A percentile compares a stretch with the other conserved stretches of the same genome.
Evolutionary conservation across 2,888 invertebrate genomes (phyloP).

Genomic region (Troides helena): DNA sequence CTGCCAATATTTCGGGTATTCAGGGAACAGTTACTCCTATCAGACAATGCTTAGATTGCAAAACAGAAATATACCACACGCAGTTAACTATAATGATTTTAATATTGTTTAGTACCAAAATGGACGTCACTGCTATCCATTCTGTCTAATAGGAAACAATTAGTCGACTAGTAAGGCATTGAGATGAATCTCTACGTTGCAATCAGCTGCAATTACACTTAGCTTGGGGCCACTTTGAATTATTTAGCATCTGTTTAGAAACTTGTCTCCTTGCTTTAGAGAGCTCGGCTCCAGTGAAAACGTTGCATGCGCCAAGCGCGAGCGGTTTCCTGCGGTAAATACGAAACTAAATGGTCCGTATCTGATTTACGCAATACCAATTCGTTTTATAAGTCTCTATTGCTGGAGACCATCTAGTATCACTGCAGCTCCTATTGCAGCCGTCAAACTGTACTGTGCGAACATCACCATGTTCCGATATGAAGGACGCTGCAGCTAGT

Average conservation of each 20-base stretch:
- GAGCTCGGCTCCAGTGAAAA: constrained; percentile 28
- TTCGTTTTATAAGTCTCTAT: no score
- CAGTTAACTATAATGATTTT: background rate
- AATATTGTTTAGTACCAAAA: background rate
- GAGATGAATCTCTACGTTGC: constrained; percentile 3
- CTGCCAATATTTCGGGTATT: no score
- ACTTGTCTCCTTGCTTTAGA: constrained; percentile 27
- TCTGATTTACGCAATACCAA: background rate
- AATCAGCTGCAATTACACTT: constrained; percentile 28
- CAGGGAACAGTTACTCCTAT: no score
- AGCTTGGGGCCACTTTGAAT: constrained; percentile 34
- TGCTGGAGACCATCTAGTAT: no score
- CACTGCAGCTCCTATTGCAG: no score
- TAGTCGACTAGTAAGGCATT: background rate
- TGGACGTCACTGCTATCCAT: background rate
- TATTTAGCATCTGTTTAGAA: constrained; percentile 37
- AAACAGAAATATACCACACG: background rate
- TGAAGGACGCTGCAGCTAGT: no score
- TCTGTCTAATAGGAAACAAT: background rate
- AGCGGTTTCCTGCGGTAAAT: constrained; percentile 22
- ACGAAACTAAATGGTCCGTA: constrained; percentile 9
- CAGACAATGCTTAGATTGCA: no score
- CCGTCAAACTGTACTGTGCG: no score
- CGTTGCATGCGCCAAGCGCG: constrained; percentile 12
- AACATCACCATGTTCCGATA: no score